These are phyloP conservation scores for Eutrigla gurnardus DNA, from an alignment of 2,797 vertebrate genomes.

Conservation along the genomic window DNA sequence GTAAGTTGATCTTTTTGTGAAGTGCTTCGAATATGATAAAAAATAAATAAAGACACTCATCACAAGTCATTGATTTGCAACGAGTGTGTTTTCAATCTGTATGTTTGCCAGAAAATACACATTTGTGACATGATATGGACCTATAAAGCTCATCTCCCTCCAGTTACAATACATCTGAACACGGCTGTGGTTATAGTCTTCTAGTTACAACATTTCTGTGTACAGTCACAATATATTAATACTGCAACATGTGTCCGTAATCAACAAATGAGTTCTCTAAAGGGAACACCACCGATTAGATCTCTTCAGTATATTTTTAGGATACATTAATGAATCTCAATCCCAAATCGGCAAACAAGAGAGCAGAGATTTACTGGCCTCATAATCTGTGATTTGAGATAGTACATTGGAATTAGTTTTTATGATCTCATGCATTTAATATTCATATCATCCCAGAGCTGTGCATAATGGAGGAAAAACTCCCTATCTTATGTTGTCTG, in stretches of 20 bases:
- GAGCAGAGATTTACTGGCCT: slow-evolving; percentile 35
- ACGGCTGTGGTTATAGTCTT: slow-evolving; percentile 19
- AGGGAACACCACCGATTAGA: slow-evolving; percentile 29
- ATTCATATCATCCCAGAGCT: slow-evolving; percentile 28
- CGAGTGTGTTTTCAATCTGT: slow-evolving; percentile 7
- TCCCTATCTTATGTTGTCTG: slow-evolving; percentile 19
- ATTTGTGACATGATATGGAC: slow-evolving; percentile 7
- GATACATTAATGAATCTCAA: slow-evolving; percentile 34
- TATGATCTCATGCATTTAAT: slow-evolving; percentile 40
- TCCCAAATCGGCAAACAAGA: slow-evolving; percentile 27
- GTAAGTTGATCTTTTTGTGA: slow-evolving; percentile 15
- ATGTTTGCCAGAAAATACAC: slow-evolving; percentile 18
- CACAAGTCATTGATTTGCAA: not conserved
- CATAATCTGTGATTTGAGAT: slow-evolving; percentile 52
- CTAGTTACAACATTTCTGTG: slow-evolving; percentile 42
- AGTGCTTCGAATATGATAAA: slow-evolving; percentile 39
- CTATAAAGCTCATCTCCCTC: slow-evolving; percentile 27
- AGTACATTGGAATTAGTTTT: slow-evolving; percentile 37
- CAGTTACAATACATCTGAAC: slow-evolving; percentile 45
- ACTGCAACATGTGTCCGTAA: slow-evolving; percentile 51
- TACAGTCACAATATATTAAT: slow-evolving; percentile 35
- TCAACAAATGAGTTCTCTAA: slow-evolving; percentile 36
- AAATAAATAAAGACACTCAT: slow-evolving; percentile 13
- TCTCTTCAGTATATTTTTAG: slow-evolving; percentile 42
- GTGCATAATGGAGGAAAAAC: slow-evolving; percentile 19